Evolutionary conservation across 2,888 invertebrate genomes (phyloP).

Genomic region (Ectemnius cavifrons): DNA sequence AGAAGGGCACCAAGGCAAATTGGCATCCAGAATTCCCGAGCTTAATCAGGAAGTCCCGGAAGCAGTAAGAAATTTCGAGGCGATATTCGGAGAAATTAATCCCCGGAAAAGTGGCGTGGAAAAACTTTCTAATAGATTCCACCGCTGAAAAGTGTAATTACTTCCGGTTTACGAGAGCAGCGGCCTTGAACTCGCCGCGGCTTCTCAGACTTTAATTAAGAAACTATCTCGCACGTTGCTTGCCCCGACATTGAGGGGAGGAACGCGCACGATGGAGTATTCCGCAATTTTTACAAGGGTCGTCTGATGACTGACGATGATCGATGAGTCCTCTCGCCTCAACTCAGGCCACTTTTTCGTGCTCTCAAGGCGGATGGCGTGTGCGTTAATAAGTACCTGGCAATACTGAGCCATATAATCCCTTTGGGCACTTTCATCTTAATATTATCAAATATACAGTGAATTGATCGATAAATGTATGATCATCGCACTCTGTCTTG

Average conservation of each 20-base stretch:
- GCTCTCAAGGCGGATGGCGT: constrained; percentile 20
- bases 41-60: neutral
- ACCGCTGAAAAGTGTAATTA: constrained; percentile 45
- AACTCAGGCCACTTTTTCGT: constrained; percentile 52
- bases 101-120: constrained; percentile 1
- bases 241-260: constrained; percentile 43
- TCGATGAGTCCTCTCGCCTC: constrained; percentile 63
- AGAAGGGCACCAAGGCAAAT: no score
- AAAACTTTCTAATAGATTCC: constrained; percentile 53
- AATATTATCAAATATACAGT: no score
- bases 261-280: constrained; percentile 47
- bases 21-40: no score
- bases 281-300: constrained; percentile 57
- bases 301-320: constrained; percentile 69
- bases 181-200: constrained; percentile 49
- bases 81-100: constrained; percentile 31
- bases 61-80: constrained; percentile 30
- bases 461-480: no score
- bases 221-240: constrained; percentile 63
- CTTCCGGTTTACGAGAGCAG: constrained; percentile 50
- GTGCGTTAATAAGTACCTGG: constrained; percentile 4
- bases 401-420: no score
- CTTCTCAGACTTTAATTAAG: constrained; percentile 67
- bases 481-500: no score
- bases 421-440: no score